A percentile compares a stretch with the other conserved stretches of the same genome.
Evolutionary conservation across 2,113 vertebrate species (phyloP).

Genomic region (Eidolon helvum): DNA sequence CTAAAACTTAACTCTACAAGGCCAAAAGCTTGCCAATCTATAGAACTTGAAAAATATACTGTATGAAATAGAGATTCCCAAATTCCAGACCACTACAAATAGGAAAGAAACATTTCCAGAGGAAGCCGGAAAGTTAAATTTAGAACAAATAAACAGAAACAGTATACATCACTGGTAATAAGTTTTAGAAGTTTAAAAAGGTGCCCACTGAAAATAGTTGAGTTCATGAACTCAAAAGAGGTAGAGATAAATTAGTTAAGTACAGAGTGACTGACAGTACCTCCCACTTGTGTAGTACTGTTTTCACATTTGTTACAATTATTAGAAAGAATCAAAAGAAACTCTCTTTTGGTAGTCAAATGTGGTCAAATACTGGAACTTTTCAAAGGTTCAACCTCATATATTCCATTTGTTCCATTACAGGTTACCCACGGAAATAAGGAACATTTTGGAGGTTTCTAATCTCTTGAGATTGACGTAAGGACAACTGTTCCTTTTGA

Average conservation of each 20-base stretch:
- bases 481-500: not conserved
- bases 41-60: constrained; percentile 29
- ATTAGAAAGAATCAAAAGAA: constrained; percentile 38
- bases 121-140: constrained; percentile 57
- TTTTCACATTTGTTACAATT: not conserved
- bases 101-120: not conserved
- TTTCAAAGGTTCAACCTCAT: constrained; percentile 22
- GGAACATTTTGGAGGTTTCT: constrained; percentile 18
- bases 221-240: not conserved
- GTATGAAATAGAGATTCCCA: constrained; percentile 27
- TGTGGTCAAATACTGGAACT: not conserved
- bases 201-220: constrained; percentile 24
- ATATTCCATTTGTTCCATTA: not conserved
- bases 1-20: constrained; percentile 27
- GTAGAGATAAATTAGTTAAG: not conserved
- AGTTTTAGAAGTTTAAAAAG: constrained; percentile 47
- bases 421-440: not conserved
- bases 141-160: constrained; percentile 56
- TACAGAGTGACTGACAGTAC: not conserved
- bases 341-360: not conserved
- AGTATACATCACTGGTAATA: not conserved
- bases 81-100: constrained; percentile 55
- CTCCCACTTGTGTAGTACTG: not conserved
- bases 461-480: not conserved
- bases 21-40: not conserved